These are phyloP conservation scores for Laticauda colubrina DNA, from an alignment of 2,113 vertebrate genomes.

Conservation along the genomic window DNA sequence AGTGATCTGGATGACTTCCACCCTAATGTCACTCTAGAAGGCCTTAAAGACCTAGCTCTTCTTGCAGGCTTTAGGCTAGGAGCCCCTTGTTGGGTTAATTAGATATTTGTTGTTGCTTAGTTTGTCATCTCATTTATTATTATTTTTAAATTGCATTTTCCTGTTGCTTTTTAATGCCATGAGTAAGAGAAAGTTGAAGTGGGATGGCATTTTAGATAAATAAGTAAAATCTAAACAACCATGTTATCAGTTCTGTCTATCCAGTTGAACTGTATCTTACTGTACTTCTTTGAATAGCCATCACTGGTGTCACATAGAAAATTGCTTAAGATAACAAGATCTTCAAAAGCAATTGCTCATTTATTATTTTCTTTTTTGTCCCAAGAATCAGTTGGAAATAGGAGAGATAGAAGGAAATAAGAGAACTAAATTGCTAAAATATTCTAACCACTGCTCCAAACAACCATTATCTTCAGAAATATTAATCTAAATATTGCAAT, in stretches of 20 bases:
- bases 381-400: background rate
- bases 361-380: background rate
- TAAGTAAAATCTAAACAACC: background rate
- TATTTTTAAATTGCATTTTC: background rate
- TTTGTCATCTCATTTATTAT: background rate
- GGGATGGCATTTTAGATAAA: background rate
- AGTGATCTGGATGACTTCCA: background rate
- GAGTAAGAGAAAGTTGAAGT: background rate
- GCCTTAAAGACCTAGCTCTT: background rate
- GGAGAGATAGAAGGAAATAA: background rate
- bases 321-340: background rate
- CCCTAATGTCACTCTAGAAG: background rate
- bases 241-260: background rate
- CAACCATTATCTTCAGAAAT: background rate
- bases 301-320: background rate
- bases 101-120: background rate
- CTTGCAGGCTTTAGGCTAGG: background rate
- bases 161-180: background rate
- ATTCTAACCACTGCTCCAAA: background rate
- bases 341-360: background rate
- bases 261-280: background rate
- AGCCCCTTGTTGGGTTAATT: background rate
- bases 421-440: background rate
- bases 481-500: background rate
- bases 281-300: background rate